Base-by-base conservation (phyloP, 1,140 invertebrate genomes). In the Vanessa atalanta region DNA sequence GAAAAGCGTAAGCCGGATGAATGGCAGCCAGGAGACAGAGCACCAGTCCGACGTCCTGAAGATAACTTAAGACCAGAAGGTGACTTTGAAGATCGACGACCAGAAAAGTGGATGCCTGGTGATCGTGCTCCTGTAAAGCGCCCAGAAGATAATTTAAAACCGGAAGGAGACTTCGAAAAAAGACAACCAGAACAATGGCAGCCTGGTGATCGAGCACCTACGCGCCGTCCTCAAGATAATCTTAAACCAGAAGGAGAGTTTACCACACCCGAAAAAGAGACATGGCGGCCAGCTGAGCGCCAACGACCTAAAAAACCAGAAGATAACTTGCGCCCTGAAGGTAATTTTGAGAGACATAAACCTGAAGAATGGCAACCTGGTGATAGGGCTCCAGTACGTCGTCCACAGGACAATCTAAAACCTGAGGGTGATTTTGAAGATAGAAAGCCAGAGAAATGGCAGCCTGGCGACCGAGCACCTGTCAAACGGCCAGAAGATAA, bases 361-460 rank as follows among this genome's bases (percentile, higher is more conserved):
- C 90, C 90, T n/a, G 93, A 93, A 71, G 91, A 93, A 78, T 90
- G 89, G 85, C 85, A 78, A 77, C 93, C 93, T 1, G 94, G 89
- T 8, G 94, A 93, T 79, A 86, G 94, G 79, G 93, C 90, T 6
- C 81, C 87, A 15, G 84, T 87, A 15, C 82, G 82, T 15, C 83
- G 81, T 66, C 84, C 86, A 51, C 70, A 85, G 69, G 89, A 88
- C 70, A 88, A 92, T 70, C 72, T 87, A 4, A 83, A 76, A 67
- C 87, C 88, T 23, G 89, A 91, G 78, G 95, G 95, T 66, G 93
- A 94, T 61, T 94, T 95, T 94, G 96, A 77, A 95, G 96, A 83
- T 95, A 95, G 37, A 95, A 95, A 89, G 96, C 95, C 6, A 95
- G 96, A 93, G 81, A 95, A 72, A 95, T 91, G 95, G 95, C 71